These are phyloP conservation scores for Saccopteryx leptura DNA, from an alignment of 2,113 vertebrate genomes.

Conservation along the genomic window DNA sequence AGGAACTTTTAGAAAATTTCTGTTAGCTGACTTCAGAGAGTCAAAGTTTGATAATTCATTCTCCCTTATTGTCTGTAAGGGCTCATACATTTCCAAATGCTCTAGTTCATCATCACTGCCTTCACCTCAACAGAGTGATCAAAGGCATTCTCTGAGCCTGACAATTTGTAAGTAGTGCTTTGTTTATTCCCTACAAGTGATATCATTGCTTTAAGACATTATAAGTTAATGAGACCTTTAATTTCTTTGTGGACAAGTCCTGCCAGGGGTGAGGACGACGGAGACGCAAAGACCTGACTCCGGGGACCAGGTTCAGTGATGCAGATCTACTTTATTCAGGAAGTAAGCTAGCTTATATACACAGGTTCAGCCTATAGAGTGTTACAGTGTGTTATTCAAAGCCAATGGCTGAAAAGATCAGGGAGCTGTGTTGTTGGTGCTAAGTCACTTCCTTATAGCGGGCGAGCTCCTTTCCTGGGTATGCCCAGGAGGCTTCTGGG, in stretches of 20 bases:
- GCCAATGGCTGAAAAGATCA: no score
- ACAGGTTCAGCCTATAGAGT: no score
- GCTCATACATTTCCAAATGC: not conserved
- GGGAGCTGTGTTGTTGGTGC: no score
- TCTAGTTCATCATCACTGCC: not conserved
- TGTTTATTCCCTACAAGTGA: not conserved
- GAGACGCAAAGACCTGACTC: no score
- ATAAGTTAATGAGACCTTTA: constrained; percentile 13
- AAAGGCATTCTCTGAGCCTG: not conserved
- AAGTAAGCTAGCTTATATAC: no score
- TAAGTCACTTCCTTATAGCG: no score
- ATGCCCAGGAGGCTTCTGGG: no score
- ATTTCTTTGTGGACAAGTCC: not conserved
- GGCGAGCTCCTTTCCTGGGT: no score
- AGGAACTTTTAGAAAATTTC: not conserved
- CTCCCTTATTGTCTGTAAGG: not conserved
- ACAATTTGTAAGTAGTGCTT: not conserved
- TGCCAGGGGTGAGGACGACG: no score
- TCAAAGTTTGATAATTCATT: not conserved
- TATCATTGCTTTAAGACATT: not conserved
- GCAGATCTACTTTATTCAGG: no score
- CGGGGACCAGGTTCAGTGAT: no score
- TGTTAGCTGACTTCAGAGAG: constrained; percentile 16
- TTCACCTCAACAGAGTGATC: not conserved
- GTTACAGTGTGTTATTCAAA: no score